Evolutionary conservation across 2,888 invertebrate species (phyloP), one percentile per base, ranked within the genome.

Genomic region (Elysia crispata): DNA sequence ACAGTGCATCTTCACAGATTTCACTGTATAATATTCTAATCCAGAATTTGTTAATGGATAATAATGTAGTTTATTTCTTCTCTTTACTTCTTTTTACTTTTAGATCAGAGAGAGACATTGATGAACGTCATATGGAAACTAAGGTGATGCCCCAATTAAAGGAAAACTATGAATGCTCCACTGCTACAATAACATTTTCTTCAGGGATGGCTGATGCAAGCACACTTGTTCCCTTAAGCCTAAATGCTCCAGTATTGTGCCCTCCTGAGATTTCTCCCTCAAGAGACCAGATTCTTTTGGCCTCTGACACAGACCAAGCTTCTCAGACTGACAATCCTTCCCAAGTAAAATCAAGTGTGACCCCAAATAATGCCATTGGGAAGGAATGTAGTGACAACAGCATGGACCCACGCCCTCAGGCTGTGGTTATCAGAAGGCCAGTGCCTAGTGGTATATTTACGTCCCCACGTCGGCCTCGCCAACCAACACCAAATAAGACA

Each of bases 361-460:
- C 33, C 25, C 49, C 66, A 11, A 11, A 41, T 73, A 30, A 11
- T 13, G 20, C 67, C 54, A 60, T 33, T 31, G 23, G 31, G 23
- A 41, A 41, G 41, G 66, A 49, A 5, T 13, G 64, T 18, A 60
- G 49, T 13, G 1, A 23, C 1, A 49, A n/a, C 23, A 60, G 15
- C 8, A 74, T 62, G 20, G 49, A 50, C 8, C 41, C 41, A 11
- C 67, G 74, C 8, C 82, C 69, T 18, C 69, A 76, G 41, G 84
- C 84, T n/a, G 84, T 83, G 0, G 82, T 84, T 8, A 82, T 84
- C 25, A 81, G 83, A 5, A 62, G 82, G 28, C 81, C 83, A 0
- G 70, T 73, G 8, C 75, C 82, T 13, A 80, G 80, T 66, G 80
- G 82, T 31, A 75, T 77, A 28, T 83, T 81, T 41, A 77, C 77